A percentile compares a stretch with the other conserved stretches of the same genome.
Conservation (phyloP, 2,888 invertebrate genomes). For the Noctua pronuba region DNA sequence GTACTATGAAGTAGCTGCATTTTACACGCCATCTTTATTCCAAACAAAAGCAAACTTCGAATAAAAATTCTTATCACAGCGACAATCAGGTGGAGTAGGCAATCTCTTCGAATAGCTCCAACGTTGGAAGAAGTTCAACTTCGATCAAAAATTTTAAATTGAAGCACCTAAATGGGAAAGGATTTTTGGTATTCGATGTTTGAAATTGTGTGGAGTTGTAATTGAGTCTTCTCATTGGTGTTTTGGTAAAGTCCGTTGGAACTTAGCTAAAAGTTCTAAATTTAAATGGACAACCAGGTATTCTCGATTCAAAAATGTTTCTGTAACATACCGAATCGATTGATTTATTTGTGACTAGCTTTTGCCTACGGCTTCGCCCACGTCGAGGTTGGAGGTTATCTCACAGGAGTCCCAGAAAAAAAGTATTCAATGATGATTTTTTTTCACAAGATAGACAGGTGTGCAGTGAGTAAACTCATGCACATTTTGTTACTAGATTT, state of each 20-base stretch:
- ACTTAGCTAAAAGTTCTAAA: constrained; percentile 4
- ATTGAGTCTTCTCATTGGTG: constrained; percentile 44
- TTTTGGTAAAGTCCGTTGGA: constrained; percentile 16
- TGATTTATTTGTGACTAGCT: not conserved
- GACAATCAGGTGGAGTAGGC: constrained; percentile 64
- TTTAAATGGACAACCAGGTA: not conserved
- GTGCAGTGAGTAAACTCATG: not conserved
- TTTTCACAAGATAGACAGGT: not conserved
- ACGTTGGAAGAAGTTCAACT: constrained; percentile 51
- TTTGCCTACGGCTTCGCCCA: not conserved
- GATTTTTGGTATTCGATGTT: constrained; percentile 52
- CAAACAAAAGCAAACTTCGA: constrained; percentile 70
- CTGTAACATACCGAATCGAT: not conserved
- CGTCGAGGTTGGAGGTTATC: not conserved
- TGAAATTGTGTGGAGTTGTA: constrained; percentile 42
- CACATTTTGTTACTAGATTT: not conserved
- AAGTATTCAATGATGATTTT: not conserved
- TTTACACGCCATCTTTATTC: constrained; percentile 74
- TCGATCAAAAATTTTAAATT: constrained; percentile 59
- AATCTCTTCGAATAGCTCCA: constrained; percentile 58
- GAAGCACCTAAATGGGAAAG: constrained; percentile 41
- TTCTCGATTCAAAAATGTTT: not conserved
- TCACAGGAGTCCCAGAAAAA: not conserved
- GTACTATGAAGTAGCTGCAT: constrained; percentile 75
- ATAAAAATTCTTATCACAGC: constrained; percentile 79